Evolutionary conservation across 2,888 invertebrate species (phyloP), one percentile per base, ranked within the genome.

Genomic region (Acrobasis suavella): DNA sequence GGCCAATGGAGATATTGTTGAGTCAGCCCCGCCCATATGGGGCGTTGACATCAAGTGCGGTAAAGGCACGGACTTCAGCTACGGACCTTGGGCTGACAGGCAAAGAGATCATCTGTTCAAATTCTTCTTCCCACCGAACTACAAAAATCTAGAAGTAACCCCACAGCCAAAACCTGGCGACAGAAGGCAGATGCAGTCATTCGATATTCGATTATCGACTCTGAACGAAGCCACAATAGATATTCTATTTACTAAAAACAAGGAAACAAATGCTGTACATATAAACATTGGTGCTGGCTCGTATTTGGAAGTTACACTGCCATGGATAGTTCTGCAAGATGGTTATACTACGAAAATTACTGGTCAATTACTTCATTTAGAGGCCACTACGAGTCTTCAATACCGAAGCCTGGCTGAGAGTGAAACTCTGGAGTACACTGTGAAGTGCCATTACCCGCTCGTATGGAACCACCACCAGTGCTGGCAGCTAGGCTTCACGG

Each of bases 41-140:
- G 98, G 98, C 8, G 96, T 98, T 14, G 98, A 98, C 83, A 96
- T 98, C 62, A 98, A 98, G 85, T 97, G 98, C 81, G 97, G 98
- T 0, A 98, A 98, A 88, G 98, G 97, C 69, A 97, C 97, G 2
- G 97, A 98, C 80, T 97, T 99, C 76, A 98, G 98, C 85, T 99
- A 99, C 81, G 99, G 99, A 0, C 99, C 99, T 0, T 99, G 99
- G 99, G 99, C 99, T 3, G 99, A 99, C 83, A 94, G 98, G 60
- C 99, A 99, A 83, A 94, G 99, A 68, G 98, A 98, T 81, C 96
- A 97, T 86, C 92, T 99, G 42, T 99, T 97, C 88, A 97, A 96
- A 87, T 98, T 99, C 86, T 99, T 99, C 91, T 99, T 97, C 82
- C 99, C 98, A 9, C 95, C 96, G 69, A 96, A 97, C 82, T 97